Conservation (phyloP, 1,140 invertebrate species). For the Drosophila rufa region DNA sequence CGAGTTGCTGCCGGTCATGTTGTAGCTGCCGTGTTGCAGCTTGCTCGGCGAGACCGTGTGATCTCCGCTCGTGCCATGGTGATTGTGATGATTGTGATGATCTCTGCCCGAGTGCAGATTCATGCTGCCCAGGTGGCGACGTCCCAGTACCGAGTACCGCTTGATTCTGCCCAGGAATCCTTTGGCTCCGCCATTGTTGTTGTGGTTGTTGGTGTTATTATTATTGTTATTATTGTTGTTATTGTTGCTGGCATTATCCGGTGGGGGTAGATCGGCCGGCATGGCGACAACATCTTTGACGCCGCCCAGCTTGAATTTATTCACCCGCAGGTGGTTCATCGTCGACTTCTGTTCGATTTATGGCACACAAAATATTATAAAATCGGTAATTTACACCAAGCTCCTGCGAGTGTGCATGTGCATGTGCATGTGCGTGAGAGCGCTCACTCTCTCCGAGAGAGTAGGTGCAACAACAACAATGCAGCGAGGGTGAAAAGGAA, state of each 20-base stretch:
- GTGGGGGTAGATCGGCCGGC: constrained; percentile 43
- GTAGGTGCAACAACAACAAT: constrained; percentile 1
- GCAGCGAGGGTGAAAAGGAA: constrained; percentile 5
- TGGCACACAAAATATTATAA: constrained; percentile 20
- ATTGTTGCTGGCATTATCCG: constrained; percentile 31
- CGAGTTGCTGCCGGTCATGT: constrained; percentile 81
- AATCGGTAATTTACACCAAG: constrained; percentile 19
- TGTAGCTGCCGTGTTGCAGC: constrained; percentile 74
- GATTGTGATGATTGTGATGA: neutral
- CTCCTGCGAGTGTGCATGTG: neutral
- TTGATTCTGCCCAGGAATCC: constrained; percentile 78
- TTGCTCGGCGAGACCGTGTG: constrained; percentile 59
- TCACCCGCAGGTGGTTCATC: constrained; percentile 82
- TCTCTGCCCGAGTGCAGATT: constrained; percentile 28
- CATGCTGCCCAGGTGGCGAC: constrained; percentile 66
- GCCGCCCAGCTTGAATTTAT: constrained; percentile 77
- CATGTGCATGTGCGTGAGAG: neutral
- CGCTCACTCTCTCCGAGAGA: neutral
- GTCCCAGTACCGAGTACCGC: constrained; percentile 77
- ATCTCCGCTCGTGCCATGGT: constrained; percentile 5
- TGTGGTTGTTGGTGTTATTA: constrained; percentile 28
- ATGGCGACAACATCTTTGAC: constrained; percentile 61
- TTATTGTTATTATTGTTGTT: constrained; percentile 5
- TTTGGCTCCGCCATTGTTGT: constrained; percentile 35
- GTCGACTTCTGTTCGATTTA: constrained; percentile 27